phyloP scores from a whole-genome alignment of 2,888 invertebrate genomes.

The Trypoxylon attenuatum region DNA sequence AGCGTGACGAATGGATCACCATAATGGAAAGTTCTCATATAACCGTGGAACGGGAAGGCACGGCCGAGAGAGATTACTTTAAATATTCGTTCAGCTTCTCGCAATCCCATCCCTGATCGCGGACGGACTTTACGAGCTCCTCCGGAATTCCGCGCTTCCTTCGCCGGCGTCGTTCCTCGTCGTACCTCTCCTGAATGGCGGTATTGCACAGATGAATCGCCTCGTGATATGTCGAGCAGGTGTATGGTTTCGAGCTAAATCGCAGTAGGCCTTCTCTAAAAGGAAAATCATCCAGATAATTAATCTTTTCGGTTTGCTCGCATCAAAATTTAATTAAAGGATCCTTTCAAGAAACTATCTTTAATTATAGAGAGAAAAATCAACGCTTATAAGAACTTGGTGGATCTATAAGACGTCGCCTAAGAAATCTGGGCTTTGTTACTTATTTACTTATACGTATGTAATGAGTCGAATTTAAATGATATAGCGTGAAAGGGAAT shows the following conservation, averaged over 20 bases:
- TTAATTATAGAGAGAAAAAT: background rate
- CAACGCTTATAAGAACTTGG: no score
- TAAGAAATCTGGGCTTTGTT: no score
- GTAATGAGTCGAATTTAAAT: no score
- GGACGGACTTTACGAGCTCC: conserved; percentile 38
- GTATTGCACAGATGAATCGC: conserved; percentile 89
- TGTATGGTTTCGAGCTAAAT: conserved; percentile 90
- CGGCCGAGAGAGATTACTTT: conserved; percentile 67
- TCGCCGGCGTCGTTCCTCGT: conserved; percentile 60
- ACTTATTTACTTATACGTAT: no score
- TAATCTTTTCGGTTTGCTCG: background rate
- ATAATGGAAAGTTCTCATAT: conserved; percentile 30
- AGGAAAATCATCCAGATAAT: background rate
- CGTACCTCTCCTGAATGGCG: conserved; percentile 87
- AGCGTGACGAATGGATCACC: conserved; percentile 43
- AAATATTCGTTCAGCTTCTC: conserved; percentile 70
- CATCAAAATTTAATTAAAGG: no score
- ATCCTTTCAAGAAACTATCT: background rate
- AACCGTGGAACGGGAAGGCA: background rate
- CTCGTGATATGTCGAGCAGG: conserved; percentile 86
- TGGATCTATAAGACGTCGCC: no score
- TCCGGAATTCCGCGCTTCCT: conserved; percentile 40
- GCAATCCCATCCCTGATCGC: conserved; percentile 69
- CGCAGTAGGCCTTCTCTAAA: conserved; percentile 85
- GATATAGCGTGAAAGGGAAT: background rate